Evolutionary conservation across 2,888 invertebrate genomes (phyloP).

Genomic region (Anthrax anthrax): DNA sequence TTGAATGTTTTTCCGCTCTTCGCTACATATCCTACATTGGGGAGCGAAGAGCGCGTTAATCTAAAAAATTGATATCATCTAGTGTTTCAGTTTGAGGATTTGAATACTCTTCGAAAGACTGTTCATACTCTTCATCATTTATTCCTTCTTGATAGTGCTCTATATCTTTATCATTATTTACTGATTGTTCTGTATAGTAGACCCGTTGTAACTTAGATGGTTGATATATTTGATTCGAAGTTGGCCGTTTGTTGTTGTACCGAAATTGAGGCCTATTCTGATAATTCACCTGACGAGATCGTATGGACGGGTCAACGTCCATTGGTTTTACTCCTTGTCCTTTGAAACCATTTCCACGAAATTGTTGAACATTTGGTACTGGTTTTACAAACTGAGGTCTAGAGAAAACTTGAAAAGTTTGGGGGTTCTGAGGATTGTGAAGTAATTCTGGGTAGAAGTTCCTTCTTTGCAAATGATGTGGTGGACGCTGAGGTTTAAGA

Average conservation of each 20-base stretch:
- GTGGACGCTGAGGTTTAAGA: background rate
- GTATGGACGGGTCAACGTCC: background rate
- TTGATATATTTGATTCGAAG: too few relatives aligned
- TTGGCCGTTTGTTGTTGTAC: background rate
- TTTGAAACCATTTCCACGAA: too few relatives aligned
- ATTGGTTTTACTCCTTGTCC: background rate
- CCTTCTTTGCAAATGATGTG: background rate
- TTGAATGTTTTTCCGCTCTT: too few relatives aligned
- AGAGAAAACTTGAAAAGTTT: background rate
- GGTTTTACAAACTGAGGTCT: background rate
- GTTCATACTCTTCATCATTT: background rate
- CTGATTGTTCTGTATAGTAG: background rate
- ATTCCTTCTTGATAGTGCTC: background rate
- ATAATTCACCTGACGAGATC: background rate
- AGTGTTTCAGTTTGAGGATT: too few relatives aligned
- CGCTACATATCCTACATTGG: too few relatives aligned
- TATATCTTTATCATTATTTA: background rate
- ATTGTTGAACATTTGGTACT: background rate
- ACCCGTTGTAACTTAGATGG: background rate
- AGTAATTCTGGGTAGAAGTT: background rate
- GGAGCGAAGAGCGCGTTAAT: too few relatives aligned
- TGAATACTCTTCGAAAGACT: background rate
- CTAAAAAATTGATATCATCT: too few relatives aligned
- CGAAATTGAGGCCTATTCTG: background rate
- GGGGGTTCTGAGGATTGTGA: background rate